These are phyloP conservation scores for Rhabdomys dilectus DNA, from an alignment of 2,113 vertebrate species.

Conservation along the genomic window DNA sequence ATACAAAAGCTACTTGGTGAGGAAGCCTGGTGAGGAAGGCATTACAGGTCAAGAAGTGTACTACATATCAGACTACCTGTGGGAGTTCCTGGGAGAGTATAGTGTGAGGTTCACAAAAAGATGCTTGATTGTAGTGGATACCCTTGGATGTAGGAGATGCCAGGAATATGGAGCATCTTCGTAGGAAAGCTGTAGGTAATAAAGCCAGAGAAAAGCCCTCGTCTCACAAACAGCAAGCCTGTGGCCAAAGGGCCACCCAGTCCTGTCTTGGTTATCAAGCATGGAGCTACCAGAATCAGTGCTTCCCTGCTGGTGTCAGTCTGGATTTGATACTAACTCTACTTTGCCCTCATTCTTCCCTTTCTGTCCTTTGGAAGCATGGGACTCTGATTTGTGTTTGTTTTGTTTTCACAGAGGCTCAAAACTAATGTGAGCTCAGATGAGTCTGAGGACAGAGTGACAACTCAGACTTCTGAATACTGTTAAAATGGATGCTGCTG, in stretches of 20 bases:
- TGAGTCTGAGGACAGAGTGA: neutral
- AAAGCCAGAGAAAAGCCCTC: neutral
- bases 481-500: neutral
- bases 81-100: neutral
- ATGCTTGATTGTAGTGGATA: neutral
- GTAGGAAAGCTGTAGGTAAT: neutral
- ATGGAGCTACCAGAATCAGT: neutral
- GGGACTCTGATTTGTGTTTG: neutral
- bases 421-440: neutral
- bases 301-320: neutral
- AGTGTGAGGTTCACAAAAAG: neutral
- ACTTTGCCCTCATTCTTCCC: neutral
- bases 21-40: neutral
- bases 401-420: neutral
- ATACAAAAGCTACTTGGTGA: neutral
- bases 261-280: neutral
- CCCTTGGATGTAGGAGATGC: neutral
- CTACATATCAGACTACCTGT: neutral
- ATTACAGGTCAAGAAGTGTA: fast-evolving
- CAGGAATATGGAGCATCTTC: neutral
- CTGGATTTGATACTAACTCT: neutral
- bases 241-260: neutral
- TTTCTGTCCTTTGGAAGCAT: neutral
- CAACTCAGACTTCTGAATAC: neutral
- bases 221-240: neutral